Evolutionary conservation across 2,888 invertebrate species (phyloP).

Genomic region (Leptinotarsa rubiginosa): DNA sequence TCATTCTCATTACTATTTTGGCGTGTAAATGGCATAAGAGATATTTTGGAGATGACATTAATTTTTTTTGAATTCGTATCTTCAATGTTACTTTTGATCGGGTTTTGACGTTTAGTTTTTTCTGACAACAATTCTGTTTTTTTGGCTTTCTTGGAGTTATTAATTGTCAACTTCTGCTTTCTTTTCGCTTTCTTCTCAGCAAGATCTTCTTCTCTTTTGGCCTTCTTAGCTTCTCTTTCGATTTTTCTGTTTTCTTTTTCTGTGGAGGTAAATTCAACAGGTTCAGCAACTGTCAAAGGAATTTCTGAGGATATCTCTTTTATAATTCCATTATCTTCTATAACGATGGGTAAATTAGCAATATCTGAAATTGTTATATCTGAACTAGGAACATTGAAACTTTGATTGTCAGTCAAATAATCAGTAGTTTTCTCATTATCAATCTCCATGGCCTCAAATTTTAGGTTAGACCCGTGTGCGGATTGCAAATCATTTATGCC

Average conservation of each 20-base stretch:
- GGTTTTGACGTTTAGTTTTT: background rate
- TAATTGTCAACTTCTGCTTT: background rate
- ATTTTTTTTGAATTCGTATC: background rate
- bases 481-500: constrained; percentile 7
- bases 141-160: background rate
- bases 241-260: background rate
- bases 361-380: background rate
- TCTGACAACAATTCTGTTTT: background rate
- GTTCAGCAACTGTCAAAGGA: background rate
- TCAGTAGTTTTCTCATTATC: constrained; percentile 13
- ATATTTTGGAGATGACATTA: background rate
- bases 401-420: background rate
- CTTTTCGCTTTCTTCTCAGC: background rate
- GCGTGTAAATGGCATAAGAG: background rate
- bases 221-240: background rate
- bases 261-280: background rate
- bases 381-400: constrained; percentile 15
- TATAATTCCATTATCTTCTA: background rate
- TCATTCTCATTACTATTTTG: background rate
- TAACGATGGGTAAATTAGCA: background rate
- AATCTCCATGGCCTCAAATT: constrained; percentile 15
- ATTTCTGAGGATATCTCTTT: background rate
- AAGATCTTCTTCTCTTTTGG: background rate
- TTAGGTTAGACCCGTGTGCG: constrained; percentile 6
- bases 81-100: background rate